Percentiles rank a stretch among this genome's conserved stretches.
phyloP scores from a whole-genome alignment of 2,113 vertebrate species.

The pig (Sus scrofa) region DNA sequence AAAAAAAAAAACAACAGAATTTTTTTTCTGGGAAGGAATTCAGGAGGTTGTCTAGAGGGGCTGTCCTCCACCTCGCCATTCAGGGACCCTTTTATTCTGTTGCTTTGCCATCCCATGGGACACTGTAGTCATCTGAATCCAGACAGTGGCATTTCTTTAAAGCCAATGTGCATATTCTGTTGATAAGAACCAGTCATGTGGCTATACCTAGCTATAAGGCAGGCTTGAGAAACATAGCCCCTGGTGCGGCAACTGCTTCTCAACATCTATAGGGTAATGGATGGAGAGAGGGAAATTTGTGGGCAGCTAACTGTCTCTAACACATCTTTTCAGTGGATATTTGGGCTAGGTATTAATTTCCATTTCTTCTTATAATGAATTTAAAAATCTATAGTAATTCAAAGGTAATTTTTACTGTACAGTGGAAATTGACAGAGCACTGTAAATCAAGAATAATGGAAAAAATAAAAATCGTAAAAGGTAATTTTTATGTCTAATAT shows the following conservation, averaged over 20 bases:
- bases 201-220: not conserved
- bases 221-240: not conserved
- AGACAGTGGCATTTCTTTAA: not conserved
- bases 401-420: not conserved
- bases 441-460: too few species aligned
- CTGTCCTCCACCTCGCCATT: not conserved
- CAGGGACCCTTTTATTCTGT: not conserved
- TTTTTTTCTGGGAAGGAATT: not conserved
- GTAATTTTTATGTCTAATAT: not conserved
- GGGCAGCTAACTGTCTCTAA: not conserved
- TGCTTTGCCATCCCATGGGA: not conserved
- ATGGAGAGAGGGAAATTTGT: not conserved
- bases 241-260: not conserved
- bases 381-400: conserved; percentile 2
- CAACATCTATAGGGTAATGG: not conserved
- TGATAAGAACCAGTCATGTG: not conserved
- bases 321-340: not conserved
- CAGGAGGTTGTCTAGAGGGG: not conserved
- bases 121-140: not conserved
- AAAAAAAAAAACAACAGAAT: not conserved
- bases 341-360: not conserved
- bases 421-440: too few species aligned
- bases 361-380: conserved; percentile 11
- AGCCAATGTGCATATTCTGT: not conserved
- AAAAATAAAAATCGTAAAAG: not conserved